phyloP scores from a whole-genome alignment of 2,888 invertebrate genomes.

The Octodonta nipae region DNA sequence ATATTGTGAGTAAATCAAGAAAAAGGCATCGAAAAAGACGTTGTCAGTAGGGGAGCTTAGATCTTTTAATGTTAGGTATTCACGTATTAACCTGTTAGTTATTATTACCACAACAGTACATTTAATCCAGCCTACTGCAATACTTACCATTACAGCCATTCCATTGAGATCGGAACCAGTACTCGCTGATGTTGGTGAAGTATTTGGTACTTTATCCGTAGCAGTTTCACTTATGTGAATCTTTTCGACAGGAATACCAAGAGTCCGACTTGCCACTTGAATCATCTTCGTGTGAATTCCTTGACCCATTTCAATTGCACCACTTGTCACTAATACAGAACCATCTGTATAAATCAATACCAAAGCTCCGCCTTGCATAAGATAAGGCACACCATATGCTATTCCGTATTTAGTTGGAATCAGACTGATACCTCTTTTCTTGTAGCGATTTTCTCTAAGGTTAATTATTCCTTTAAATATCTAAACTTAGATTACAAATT shows the following conservation, averaged over 20 bases:
- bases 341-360: constrained; percentile 79
- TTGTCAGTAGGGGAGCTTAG: no score
- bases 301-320: constrained; percentile 96
- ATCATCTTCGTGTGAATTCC: constrained; percentile 93
- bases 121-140: no score
- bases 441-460: constrained; percentile 63
- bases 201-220: constrained; percentile 85
- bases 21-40: no score
- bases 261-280: constrained; percentile 67
- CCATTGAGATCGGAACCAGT: constrained; percentile 82
- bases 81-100: no score
- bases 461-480: no score
- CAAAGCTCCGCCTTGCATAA: constrained; percentile 80
- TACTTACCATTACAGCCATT: constrained; percentile 65
- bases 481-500: no score
- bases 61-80: no score
- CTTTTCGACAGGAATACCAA: constrained; percentile 55
- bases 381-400: constrained; percentile 58
- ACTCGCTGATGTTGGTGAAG: constrained; percentile 80
- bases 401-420: constrained; percentile 78
- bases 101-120: no score
- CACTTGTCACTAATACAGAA: constrained; percentile 76
- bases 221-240: constrained; percentile 74
- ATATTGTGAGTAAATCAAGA: no score
- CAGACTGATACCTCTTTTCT: constrained; percentile 71